Percentiles rank a stretch among this genome's conserved stretches.
These are phyloP conservation scores for Crocuta crocuta DNA, from an alignment of 2,113 vertebrate genomes.

Conservation along the genomic window DNA sequence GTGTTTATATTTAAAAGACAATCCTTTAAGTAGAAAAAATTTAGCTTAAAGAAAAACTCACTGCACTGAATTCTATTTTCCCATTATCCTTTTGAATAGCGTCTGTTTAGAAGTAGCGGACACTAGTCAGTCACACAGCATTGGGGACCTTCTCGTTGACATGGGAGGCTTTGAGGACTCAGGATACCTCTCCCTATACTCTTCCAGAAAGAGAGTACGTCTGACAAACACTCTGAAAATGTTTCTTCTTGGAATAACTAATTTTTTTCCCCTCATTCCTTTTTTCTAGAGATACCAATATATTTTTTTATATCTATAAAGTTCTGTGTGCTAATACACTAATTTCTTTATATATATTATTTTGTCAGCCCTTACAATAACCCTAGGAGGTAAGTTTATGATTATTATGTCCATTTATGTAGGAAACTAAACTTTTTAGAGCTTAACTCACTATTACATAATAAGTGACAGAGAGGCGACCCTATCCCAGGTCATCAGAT, in stretches of 20 bases:
- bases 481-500: background rate
- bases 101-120: background rate
- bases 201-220: background rate
- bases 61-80: background rate
- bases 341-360: background rate
- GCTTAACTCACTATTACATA: background rate
- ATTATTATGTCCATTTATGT: background rate
- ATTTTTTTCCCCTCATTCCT: background rate
- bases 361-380: background rate
- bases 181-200: no score
- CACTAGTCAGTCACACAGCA: background rate
- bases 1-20: background rate
- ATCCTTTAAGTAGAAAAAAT: background rate
- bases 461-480: background rate
- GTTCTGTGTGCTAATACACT: background rate
- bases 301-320: background rate
- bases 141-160: background rate
- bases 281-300: background rate
- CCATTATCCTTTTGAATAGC: background rate
- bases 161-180: background rate
- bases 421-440: background rate
- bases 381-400: background rate
- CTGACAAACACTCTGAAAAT: background rate
- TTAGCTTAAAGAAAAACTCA: background rate
- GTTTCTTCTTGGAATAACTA: conserved; percentile 4